Evolutionary conservation across 53 echinoderm and acorn worm species (phyloP), one percentile per base, ranked within the genome.

Genomic region (Hippasteria phrygiana): DNA sequence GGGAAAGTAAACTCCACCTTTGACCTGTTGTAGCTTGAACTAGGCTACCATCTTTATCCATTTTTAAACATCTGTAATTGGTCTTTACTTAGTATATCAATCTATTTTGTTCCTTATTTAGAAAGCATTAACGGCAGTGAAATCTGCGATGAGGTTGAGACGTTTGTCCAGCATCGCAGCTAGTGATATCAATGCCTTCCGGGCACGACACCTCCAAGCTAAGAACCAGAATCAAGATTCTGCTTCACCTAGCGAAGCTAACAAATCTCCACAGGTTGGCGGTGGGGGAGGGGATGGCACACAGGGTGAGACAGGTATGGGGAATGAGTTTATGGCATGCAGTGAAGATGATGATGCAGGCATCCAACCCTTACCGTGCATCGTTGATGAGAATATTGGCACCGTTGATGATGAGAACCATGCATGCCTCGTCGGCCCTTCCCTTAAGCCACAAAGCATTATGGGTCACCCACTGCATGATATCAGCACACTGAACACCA

Each of bases 71-170:
- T n/a, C n/a, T n/a, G n/a, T n/a, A n/a, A n/a, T n/a, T n/a, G n/a
- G n/a, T n/a, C 4, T 0, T 24, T 26, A 59, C 16, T 51, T 8
- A 2, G 12, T 51, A 51, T 8, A 51, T 51, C 20, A 17, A 51
- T 51, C 20, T 8, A 14, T n/a, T 51, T 8, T 45, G 46, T 59
- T 59, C 20, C 59, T 20, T 11, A 20, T 36, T 3, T 17, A 99
- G 99, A 99, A 96, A 99, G 99, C 99, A 34, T 67, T 99, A 56
- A 99, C 96, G 26, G 96, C 99, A 42, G 99, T 99, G 24, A 99
- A 96, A 32, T 99, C 99, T 28, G 96, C 96, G 9, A 93, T 99
- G 94, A 76, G 99, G 59, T 78, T 99, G 14, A 89, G 94, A 22
- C 91, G 99, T 77, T 88, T 99, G n/a, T 94, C 96, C 43, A 96